phyloP scores from a whole-genome alignment of 2,113 vertebrate species.

The Tylochromis polylepis region DNA sequence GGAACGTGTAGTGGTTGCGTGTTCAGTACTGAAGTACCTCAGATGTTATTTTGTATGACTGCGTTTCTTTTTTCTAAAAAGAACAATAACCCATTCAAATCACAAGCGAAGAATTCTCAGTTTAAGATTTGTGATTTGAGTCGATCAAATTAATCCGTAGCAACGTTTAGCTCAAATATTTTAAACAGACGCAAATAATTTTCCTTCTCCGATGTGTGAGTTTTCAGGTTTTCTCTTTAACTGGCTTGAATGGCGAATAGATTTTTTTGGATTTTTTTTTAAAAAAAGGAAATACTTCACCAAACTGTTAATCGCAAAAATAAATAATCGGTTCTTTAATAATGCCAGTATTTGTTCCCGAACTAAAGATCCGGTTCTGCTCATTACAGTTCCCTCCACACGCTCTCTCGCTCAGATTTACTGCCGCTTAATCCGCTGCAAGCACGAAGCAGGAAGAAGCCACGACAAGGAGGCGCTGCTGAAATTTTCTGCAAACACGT shows the following conservation, averaged over 20 bases:
- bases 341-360: background rate
- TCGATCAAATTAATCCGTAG: background rate
- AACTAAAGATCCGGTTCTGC: background rate
- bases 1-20: background rate
- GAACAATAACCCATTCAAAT: background rate
- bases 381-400: background rate
- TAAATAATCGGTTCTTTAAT: background rate
- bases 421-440: background rate
- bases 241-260: background rate
- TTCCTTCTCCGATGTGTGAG: background rate
- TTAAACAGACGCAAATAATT: background rate
- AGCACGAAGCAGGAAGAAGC: background rate
- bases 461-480: background rate
- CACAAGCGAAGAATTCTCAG: background rate
- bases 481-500: background rate
- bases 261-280: no score
- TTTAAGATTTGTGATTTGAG: background rate
- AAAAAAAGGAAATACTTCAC: background rate
- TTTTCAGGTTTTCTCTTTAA: background rate
- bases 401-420: background rate
- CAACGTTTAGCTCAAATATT: background rate
- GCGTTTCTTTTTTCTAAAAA: background rate
- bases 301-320: background rate
- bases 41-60: background rate
- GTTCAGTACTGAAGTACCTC: background rate